Base-by-base conservation (phyloP, 64 coral and sea anemone species). In the Hydrozoanthus tunicans region DNA sequence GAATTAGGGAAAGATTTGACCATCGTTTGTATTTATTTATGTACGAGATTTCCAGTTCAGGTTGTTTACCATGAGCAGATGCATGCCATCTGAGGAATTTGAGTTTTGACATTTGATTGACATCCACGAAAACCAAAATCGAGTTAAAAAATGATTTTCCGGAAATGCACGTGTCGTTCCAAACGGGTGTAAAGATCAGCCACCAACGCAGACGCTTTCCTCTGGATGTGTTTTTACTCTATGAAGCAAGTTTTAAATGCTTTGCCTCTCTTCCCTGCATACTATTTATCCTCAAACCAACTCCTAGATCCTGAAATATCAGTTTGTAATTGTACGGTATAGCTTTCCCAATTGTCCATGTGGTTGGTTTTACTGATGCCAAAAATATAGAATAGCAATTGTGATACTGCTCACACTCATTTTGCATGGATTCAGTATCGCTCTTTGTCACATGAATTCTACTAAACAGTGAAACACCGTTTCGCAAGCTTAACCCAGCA, bases 251-350 rank as follows among this genome's bases (percentile, higher is more conserved):
- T 54, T 78, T 77, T 0, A 57, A 0, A 70, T 90, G 86, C 52
- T 90, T 90, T 32, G 86, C 86, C 56, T 89, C 85, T 6, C 66
- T 89, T 6, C 85, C 85, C 56, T 89, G 85, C 85, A 89, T 89
- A 63, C 59, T 90, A 61, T 90, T 90, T 13, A 90, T 3, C 6
- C 86, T 73, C 3, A 90, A 43, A 7, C 86, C 72, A 90, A 62
- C 7, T 6, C 71, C 86, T 59, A 90, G 62, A 3, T 90, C 86
- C 26, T 32, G 43, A 4, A 62, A 7, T 9, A 75, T 58, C 17
- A 7, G 9, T 4, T 53, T 64, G 15, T 90, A 61, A 20, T 20
- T 20, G 61, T 26, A 90, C 3, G 86, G 86, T 13, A 78, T 78
- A 10, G 86, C 71, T 77, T 90, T 90, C 1, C 73, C 79, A 81